A percentile compares a stretch with the other conserved stretches of the same genome.
Evolutionary conservation across 2,113 vertebrate genomes (phyloP).

Genomic region (Trogon surrucura): DNA sequence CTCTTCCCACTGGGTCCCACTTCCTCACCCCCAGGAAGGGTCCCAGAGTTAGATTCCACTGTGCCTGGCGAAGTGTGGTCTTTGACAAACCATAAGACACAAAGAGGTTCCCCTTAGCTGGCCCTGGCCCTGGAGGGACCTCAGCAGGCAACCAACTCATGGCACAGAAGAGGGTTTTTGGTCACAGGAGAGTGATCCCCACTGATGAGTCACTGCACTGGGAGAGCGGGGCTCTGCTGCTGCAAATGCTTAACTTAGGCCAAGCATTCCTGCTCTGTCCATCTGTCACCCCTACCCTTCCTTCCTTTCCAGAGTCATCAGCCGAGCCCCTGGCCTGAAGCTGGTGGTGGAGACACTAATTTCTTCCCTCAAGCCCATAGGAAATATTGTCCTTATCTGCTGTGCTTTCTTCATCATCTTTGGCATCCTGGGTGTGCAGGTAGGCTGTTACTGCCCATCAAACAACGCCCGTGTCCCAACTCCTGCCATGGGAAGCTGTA

Average conservation of each 20-base stretch:
- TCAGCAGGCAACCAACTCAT: neutral
- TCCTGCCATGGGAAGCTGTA: neutral
- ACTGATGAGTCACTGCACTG: neutral
- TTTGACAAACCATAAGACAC: neutral
- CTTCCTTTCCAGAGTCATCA: slow-evolving; percentile 86
- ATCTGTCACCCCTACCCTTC: neutral
- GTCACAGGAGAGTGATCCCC: neutral
- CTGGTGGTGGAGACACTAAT: slow-evolving; percentile 96
- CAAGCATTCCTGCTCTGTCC: neutral
- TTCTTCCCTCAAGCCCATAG: slow-evolving; percentile 97
- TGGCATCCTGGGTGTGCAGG: slow-evolving; percentile 97
- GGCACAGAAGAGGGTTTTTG: neutral
- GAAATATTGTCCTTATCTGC: slow-evolving; percentile 98
- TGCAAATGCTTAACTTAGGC: neutral
- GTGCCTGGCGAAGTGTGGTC: neutral
- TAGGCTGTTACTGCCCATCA: slow-evolving; percentile 47
- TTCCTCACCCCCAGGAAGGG: neutral
- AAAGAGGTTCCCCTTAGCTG: neutral
- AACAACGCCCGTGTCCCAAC: neutral
- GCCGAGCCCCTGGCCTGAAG: slow-evolving; percentile 94
- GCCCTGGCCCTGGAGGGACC: neutral
- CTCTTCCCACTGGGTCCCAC: neutral
- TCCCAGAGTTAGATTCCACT: neutral
- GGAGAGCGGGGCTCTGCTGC: neutral
- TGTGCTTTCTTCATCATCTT: slow-evolving; percentile 99